phyloP scores from a whole-genome alignment of 1,140 invertebrate genomes.

The Leptinotarsa lineolata region DNA sequence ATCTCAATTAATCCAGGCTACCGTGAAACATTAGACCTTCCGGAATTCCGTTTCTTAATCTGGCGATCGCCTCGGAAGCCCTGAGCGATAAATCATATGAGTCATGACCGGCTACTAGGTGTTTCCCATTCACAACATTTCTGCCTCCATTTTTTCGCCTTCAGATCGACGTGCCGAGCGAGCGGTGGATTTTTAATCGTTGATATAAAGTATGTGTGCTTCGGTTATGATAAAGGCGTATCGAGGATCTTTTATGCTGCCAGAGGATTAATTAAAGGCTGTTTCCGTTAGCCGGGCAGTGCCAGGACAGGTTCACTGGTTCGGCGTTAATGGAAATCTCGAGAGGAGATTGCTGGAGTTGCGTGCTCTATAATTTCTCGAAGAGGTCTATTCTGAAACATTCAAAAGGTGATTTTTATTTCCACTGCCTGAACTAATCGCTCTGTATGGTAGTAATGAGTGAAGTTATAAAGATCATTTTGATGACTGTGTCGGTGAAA shows the following conservation, averaged over 20 bases:
- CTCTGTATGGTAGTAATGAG: too few species aligned
- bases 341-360: not conserved
- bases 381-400: too few species aligned
- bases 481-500: too few species aligned
- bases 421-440: too few species aligned
- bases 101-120: conserved; percentile 9
- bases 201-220: not conserved
- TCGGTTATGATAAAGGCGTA: conserved; percentile 10
- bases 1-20: not conserved
- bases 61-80: not conserved
- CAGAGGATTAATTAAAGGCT: conserved; percentile 8
- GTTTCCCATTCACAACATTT: conserved; percentile 19
- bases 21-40: not conserved
- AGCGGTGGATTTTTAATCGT: not conserved
- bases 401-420: too few species aligned
- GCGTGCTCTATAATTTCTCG: too few species aligned
- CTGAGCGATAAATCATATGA: conserved; percentile 4
- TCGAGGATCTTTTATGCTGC: not conserved
- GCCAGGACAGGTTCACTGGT: not conserved
- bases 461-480: too few species aligned
- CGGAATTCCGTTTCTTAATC: not conserved
- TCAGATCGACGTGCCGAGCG: not conserved
- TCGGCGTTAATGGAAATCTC: not conserved
- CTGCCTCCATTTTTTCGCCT: not conserved
- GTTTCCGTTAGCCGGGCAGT: not conserved